Base-by-base conservation (phyloP, 2,888 invertebrate genomes). In the Smittia sp. region DNA sequence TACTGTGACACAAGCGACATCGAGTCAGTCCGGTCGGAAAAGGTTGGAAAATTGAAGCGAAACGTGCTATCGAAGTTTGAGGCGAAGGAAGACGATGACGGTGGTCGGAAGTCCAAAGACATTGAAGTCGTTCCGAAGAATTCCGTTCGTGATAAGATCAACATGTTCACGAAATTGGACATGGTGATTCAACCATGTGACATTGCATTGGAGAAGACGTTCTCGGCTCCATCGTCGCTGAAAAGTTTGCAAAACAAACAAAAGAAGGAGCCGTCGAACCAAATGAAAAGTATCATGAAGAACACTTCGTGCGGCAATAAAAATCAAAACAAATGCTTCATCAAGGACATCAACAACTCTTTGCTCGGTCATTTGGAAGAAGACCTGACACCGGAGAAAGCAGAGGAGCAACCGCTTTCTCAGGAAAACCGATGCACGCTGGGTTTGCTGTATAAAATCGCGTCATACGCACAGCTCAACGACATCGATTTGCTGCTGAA, bases 311-410 rank as follows among this genome's bases (percentile, higher is more conserved):
- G 22, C 38, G 38, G 22, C 20, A 72, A 39, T 39, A 72, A 72
- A 24, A 72, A 72, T 72, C 58, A 62, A 72, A 72, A 72, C 15
- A 72, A 72, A 38, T 72, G 72, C 15, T 72, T 62, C 24, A 62
- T 72, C 1, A 72, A 72, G 39, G 72, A 72, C 15, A 62, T 72
- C 1, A 72, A 72, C 52, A 72, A 62, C 18, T 72, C 72, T 11
- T 13, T 46, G 46, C 46, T 72, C n/a, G 24, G n/a, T 39, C 22
- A 62, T 1, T 24, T 25, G 24, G 62, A 58, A 62, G 25, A 46
- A n/a, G 11, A 18, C 24, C 20, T 13, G 63, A 20, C 6, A 32
- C 3, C 20, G 20, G 13, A 20, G n/a, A 4, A 25, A 20, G 6
- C 24, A 6, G 13, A n/a, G 1, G 20, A 2, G 20, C 11, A 39